Base-by-base conservation (phyloP, 2,888 invertebrate genomes). In the Drosophila villosipedis region DNA sequence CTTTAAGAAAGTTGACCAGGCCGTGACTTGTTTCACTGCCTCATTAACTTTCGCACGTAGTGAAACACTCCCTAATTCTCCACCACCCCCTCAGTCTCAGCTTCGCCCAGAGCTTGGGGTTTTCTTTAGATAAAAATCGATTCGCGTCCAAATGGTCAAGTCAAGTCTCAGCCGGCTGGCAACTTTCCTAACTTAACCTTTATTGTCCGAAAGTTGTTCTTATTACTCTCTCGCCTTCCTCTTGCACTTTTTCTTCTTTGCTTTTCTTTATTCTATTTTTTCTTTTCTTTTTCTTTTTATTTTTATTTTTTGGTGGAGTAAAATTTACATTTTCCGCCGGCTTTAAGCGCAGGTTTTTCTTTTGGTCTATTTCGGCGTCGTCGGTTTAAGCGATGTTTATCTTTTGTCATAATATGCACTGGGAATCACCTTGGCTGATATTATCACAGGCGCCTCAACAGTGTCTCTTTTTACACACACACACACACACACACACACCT, bases 321-420 rank as follows among this genome's bases (percentile, higher is more conserved):
- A 84, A 89, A 86, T 87, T 87, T 86, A 83, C 81, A 87, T 87
- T 88, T 78, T 83, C 54, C 58, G 68, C 62, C 65, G 79, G 73
- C 84, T 84, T 84, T 82, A 87, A 84, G 84, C 75, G 41, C 59
- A 60, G 50, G 43, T 35, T 58, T 63, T 57, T 50, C 31, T 61
- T 68, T 69, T 59, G 39, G 61, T 69, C 58, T 72, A 53, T 64
- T 73, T 68, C 54, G 52, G 62, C 59, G 61, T 35, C 61, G 52
- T 64, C 67, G 74, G 84, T 85, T 85, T 76, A 80, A 76, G 79
- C 81, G 90, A 91, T 91, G 82, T 78, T 91, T 90, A 90, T 91
- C 91, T 88, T 63, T 84, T 84, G 86, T 90, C 91, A 91, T 91
- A 91, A 91, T 91, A 86, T 90, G 90, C 91, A 80, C 88, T 86